Evolutionary conservation across 2,113 vertebrate species (phyloP).

Genomic region (Lasiurus cinereus): DNA sequence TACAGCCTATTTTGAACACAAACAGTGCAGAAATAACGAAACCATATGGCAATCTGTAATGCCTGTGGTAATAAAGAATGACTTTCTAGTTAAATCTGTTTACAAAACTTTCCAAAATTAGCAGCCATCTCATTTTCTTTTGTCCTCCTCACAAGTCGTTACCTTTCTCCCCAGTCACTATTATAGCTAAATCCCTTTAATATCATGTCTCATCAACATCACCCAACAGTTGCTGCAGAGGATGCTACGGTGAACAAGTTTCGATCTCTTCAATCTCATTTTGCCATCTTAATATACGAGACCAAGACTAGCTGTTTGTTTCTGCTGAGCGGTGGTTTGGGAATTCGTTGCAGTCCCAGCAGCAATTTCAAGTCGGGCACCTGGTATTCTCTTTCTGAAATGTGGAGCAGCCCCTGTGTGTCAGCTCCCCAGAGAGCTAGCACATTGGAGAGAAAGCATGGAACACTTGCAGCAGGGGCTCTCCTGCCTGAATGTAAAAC

Average conservation of each 20-base stretch:
- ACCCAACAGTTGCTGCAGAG: neutral
- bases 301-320: neutral
- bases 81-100: constrained; percentile 15
- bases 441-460: neutral
- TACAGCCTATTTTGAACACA: neutral
- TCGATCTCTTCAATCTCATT: constrained; percentile 43
- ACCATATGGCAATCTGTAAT: neutral
- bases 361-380: constrained; percentile 73
- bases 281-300: neutral
- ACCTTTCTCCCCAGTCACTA: neutral
- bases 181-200: neutral
- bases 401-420: constrained; percentile 4
- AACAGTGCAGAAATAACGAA: neutral
- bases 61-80: neutral
- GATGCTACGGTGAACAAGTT: neutral
- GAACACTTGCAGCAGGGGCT: neutral
- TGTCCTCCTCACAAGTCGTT: neutral
- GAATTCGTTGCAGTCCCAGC: constrained; percentile 72
- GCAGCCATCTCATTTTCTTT: neutral
- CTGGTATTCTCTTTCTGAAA: constrained; percentile 30
- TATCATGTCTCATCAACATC: neutral
- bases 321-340: constrained; percentile 40
- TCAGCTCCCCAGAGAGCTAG: constrained; percentile 55
- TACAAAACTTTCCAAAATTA: constrained; percentile 12
- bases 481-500: constrained; percentile 44